Evolutionary conservation across 2,113 vertebrate genomes (phyloP).

Genomic region (Halcyon malimbica): DNA sequence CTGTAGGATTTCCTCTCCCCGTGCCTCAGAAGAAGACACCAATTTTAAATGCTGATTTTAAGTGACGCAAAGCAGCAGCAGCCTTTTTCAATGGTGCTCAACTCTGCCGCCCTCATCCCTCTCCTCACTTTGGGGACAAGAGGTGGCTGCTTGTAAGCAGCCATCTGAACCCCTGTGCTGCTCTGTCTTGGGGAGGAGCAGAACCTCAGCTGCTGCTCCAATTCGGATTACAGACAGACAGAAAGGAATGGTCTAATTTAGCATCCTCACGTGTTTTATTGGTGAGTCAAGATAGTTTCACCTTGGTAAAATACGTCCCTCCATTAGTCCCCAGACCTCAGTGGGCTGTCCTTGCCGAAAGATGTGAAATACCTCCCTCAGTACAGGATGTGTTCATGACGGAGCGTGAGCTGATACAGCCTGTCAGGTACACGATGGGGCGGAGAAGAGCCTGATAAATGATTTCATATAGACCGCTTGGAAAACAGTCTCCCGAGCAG

Average conservation of each 20-base stretch:
- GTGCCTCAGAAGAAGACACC: not conserved
- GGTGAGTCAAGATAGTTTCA: slow-evolving; percentile 44
- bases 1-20: not conserved
- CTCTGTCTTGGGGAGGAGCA: not conserved
- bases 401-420: slow-evolving; percentile 58
- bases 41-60: not conserved
- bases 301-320: not conserved
- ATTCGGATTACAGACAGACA: slow-evolving; percentile 43
- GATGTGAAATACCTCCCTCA: slow-evolving; percentile 63
- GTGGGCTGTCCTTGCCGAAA: slow-evolving; percentile 44
- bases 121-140: not conserved
- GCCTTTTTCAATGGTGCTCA: not conserved
- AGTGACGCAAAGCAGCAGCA: not conserved
- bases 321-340: slow-evolving; percentile 56
- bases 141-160: accelerated
- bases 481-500: slow-evolving; percentile 72
- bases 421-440: slow-evolving; percentile 71
- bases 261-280: slow-evolving; percentile 60
- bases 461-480: slow-evolving; percentile 66
- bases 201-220: slow-evolving; percentile 33
- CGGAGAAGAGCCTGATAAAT: slow-evolving; percentile 73
- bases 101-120: not conserved
- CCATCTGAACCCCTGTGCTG: accelerated
- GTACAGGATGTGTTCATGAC: slow-evolving; percentile 59
- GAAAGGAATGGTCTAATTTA: slow-evolving; percentile 49